Conservation (phyloP, 2,888 invertebrate genomes). For the Orgyia antiqua region DNA sequence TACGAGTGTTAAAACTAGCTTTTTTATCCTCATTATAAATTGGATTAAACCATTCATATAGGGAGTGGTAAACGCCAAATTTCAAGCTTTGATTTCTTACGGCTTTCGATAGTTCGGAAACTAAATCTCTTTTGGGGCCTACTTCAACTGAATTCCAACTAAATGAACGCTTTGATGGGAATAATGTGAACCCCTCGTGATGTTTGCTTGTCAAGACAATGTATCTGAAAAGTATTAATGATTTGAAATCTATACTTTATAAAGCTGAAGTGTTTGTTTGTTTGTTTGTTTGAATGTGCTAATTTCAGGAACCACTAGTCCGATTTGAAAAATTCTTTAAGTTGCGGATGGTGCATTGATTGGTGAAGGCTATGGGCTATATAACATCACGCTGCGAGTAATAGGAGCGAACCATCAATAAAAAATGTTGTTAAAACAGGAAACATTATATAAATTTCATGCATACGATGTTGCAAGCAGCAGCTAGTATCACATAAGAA, state of each 20-base stretch:
- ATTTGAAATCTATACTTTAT: too few relatives aligned
- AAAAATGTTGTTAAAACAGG: too few relatives aligned
- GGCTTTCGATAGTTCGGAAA: constrained; percentile 86
- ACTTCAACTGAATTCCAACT: constrained; percentile 91
- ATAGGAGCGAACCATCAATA: too few relatives aligned
- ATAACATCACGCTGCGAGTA: too few relatives aligned
- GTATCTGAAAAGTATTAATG: constrained; percentile 31
- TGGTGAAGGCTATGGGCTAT: too few relatives aligned
- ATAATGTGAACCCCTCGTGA: constrained; percentile 91
- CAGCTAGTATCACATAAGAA: too few relatives aligned
- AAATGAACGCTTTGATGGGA: constrained; percentile 89
- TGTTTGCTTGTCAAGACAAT: constrained; percentile 92
- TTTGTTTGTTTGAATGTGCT: too few relatives aligned
- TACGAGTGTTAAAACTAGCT: constrained; percentile 78
- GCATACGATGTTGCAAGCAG: too few relatives aligned
- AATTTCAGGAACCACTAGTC: too few relatives aligned
- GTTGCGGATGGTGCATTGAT: too few relatives aligned
- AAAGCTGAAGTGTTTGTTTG: too few relatives aligned
- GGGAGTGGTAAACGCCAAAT: constrained; percentile 91
- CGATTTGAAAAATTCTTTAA: too few relatives aligned
- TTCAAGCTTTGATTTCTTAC: constrained; percentile 81
- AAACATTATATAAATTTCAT: neutral
- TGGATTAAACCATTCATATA: constrained; percentile 94
- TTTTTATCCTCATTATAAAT: constrained; percentile 84
- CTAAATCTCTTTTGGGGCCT: constrained; percentile 86